These are phyloP conservation scores for Falco rusticolus DNA, from an alignment of 2,797 vertebrate species.

Conservation along the genomic window DNA sequence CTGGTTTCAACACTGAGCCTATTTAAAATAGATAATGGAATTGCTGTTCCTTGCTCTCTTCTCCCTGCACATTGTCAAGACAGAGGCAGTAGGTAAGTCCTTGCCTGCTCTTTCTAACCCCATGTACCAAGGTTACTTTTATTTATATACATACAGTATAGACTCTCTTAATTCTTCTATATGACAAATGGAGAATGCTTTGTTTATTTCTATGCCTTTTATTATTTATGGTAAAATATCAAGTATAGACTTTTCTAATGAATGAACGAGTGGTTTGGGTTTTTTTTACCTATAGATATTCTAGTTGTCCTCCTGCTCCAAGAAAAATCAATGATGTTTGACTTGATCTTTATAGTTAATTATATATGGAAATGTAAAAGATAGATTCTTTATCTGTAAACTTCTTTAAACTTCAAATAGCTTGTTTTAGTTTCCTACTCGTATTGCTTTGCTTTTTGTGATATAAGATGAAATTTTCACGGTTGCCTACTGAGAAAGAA, in stretches of 20 bases:
- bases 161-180: not conserved
- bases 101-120: conserved; percentile 28
- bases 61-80: conserved; percentile 41
- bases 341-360: not conserved
- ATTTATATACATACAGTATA: not conserved
- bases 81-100: conserved; percentile 62
- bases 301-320: conserved; percentile 12
- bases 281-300: not conserved
- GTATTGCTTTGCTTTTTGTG: not conserved
- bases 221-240: not conserved
- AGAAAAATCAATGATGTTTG: conserved; percentile 37
- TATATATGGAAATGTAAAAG: not conserved
- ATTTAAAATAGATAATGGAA: conserved; percentile 55
- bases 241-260: not conserved
- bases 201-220: not conserved
- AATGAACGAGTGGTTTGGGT: not conserved
- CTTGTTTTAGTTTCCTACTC: not conserved
- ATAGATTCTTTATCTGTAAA: not conserved
- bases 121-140: not conserved
- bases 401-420: not conserved
- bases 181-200: not conserved
- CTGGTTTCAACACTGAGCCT: conserved; percentile 36
- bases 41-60: conserved; percentile 37
- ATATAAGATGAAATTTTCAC: not conserved
- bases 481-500: not conserved